A percentile compares a stretch with the other conserved stretches of the same genome.
phyloP scores from a whole-genome alignment of 1,140 invertebrate species.

The Venturia canescens region DNA sequence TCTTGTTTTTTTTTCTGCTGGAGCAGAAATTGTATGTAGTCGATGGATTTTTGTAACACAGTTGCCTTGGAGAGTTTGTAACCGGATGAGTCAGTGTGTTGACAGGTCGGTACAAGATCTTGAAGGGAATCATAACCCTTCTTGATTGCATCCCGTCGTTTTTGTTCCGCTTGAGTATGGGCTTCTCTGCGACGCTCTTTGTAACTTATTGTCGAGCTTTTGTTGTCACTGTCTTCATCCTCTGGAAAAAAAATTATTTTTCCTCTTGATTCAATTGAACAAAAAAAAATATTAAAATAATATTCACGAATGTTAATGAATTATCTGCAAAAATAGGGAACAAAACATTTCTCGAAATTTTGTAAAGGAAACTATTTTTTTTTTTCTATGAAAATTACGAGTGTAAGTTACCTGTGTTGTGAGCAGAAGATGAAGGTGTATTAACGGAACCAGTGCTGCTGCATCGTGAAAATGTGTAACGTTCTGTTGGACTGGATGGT shows the following conservation, averaged over 20 bases:
- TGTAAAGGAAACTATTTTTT: neutral
- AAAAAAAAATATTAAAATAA: constrained; percentile 40
- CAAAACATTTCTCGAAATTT: too few species aligned
- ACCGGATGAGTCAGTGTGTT: constrained; percentile 87
- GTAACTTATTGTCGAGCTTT: constrained; percentile 89
- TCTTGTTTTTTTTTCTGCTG: constrained; percentile 96
- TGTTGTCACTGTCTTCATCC: constrained; percentile 93
- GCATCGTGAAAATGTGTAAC: constrained; percentile 86
- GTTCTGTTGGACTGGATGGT: constrained; percentile 82
- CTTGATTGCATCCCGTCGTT: constrained; percentile 97
- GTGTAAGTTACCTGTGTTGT: constrained; percentile 85
- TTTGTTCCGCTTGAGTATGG: constrained; percentile 98
- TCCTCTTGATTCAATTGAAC: constrained; percentile 28
- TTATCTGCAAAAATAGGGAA: too few species aligned
- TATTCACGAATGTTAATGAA: neutral
- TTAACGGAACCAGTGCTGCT: constrained; percentile 90
- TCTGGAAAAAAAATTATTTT: constrained; percentile 76
- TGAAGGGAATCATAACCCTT: constrained; percentile 95
- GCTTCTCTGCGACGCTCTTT: constrained; percentile 96
- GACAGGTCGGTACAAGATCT: constrained; percentile 94
- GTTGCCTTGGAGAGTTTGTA: constrained; percentile 98
- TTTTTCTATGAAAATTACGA: neutral
- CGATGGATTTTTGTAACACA: constrained; percentile 94
- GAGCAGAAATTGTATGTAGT: constrained; percentile 93
- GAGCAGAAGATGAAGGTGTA: constrained; percentile 89